Base-by-base conservation (phyloP, 2,113 vertebrate genomes). In the Elachura formosa region DNA sequence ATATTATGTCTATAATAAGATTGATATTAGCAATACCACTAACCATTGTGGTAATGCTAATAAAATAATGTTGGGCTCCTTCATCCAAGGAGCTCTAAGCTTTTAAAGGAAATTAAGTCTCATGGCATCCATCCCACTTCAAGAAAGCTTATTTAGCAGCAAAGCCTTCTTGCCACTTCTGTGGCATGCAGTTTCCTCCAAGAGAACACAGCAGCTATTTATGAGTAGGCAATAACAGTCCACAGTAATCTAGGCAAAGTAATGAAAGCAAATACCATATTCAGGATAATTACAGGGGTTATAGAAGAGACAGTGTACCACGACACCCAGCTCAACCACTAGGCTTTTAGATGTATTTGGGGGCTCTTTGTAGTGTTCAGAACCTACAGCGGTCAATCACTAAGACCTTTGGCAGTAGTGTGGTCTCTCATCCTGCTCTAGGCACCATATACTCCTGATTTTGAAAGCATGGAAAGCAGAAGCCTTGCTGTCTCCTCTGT, bases 201-300 rank as follows among this genome's bases (percentile, higher is more conserved):
- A 96, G 72, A 82, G 87, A 96, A 73, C 75, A 93, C 31, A 85
- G 79, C 89, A 93, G 89, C 87, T 95, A 71, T 95, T 96, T 94
- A 40, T 69, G 72, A 94, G 33, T 43, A 75, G 43, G 52, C 45
- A 94, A 88, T 85, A 92, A 93, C 33, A 76, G 51, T 18, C 78
- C 55, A 41, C 71, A 63, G 75, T 63, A 87, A 88, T 93, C 82
- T 74, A 89, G 87, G 78, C 18, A 10, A 74, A 79, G 71, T 41
- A 91, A 83, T 91, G 81, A 90, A 93, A 93, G 63, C 34, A 87
- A 80, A 91, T 91, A 33, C 67, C 16, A 36, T 58, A 67, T 36
- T 79, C 46, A 79, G 46, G 34, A 34, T 33, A 87, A 80, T 91
- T 87, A 81, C 13, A 69, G 46, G 31, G 38, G 17, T 61, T 77